Evolutionary conservation across 2,888 invertebrate genomes (phyloP).

Genomic region (Sialis fuliginosa): DNA sequence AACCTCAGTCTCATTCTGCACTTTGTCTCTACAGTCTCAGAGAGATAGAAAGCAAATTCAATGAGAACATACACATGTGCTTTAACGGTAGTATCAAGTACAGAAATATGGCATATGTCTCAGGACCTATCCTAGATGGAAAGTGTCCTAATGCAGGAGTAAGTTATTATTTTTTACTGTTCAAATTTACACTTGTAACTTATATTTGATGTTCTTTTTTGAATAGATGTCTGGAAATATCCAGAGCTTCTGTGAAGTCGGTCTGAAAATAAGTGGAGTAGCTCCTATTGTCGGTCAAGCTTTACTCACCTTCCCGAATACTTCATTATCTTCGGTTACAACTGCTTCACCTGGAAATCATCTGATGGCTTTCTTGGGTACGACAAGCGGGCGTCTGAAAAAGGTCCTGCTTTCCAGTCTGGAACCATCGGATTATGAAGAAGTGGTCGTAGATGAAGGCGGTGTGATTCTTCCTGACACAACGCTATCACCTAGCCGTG

Average conservation of each 20-base stretch:
- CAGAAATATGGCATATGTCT: constrained; percentile 81
- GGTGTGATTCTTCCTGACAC: constrained; percentile 74
- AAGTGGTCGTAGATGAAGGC: constrained; percentile 62
- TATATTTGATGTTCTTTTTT: neutral
- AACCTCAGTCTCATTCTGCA: constrained; percentile 68
- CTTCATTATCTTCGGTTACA: constrained; percentile 67
- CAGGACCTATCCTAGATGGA: constrained; percentile 78
- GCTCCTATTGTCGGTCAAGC: constrained; percentile 67
- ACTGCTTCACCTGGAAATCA: constrained; percentile 79
- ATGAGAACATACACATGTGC: constrained; percentile 94
- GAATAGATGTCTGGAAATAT: constrained; percentile 67
- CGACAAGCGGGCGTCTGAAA: constrained; percentile 65
- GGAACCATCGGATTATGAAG: constrained; percentile 68
- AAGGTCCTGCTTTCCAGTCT: constrained; percentile 65
- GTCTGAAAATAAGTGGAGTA: constrained; percentile 79
- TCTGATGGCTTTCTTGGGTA: constrained; percentile 88
- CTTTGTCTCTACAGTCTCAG: constrained; percentile 83
- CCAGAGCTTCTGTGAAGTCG: constrained; percentile 80
- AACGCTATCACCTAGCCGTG: constrained; percentile 63
- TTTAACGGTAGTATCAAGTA: constrained; percentile 89
- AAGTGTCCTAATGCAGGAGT: constrained; percentile 75
- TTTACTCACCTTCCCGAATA: constrained; percentile 58
- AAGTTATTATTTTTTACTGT: constrained; percentile 18
- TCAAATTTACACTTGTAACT: neutral
- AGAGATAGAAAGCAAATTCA: constrained; percentile 82